phyloP scores from a whole-genome alignment of 2,888 invertebrate species.

The Drosophila dives region DNA sequence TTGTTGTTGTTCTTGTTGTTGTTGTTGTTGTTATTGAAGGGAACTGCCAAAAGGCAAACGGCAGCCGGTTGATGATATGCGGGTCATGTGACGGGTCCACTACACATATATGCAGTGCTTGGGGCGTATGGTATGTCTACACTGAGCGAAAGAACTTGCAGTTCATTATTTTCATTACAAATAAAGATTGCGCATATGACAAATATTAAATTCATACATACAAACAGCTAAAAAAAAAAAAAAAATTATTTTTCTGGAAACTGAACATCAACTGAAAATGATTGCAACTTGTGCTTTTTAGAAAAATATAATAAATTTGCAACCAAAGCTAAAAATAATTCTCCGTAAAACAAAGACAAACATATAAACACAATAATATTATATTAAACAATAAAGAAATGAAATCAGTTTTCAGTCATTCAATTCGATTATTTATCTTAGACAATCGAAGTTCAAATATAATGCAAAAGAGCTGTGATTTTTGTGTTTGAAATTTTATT shows the following conservation, averaged over 20 bases:
- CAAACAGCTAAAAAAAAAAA: too few relatives aligned
- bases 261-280: background rate
- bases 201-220: too few relatives aligned
- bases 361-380: background rate
- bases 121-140: conserved; percentile 32
- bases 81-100: conserved; percentile 69
- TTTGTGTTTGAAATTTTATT: background rate
- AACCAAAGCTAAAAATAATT: background rate
- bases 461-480: background rate
- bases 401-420: background rate
- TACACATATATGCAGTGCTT: conserved; percentile 46
- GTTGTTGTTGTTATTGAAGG: conserved; percentile 21
- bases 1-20: conserved; percentile 23
- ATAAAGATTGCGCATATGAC: too few relatives aligned
- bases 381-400: background rate
- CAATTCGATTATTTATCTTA: background rate
- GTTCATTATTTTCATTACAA: background rate
- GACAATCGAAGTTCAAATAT: background rate
- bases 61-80: conserved; percentile 68
- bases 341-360: background rate
- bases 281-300: background rate
- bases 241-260: background rate
- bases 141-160: conserved; percentile 41
- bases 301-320: background rate
- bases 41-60: conserved; percentile 77